A percentile compares a stretch with the other conserved stretches of the same genome.
Evolutionary conservation across 2,797 vertebrate genomes (phyloP).

Genomic region (Sternarchorhynchus goeldii): DNA sequence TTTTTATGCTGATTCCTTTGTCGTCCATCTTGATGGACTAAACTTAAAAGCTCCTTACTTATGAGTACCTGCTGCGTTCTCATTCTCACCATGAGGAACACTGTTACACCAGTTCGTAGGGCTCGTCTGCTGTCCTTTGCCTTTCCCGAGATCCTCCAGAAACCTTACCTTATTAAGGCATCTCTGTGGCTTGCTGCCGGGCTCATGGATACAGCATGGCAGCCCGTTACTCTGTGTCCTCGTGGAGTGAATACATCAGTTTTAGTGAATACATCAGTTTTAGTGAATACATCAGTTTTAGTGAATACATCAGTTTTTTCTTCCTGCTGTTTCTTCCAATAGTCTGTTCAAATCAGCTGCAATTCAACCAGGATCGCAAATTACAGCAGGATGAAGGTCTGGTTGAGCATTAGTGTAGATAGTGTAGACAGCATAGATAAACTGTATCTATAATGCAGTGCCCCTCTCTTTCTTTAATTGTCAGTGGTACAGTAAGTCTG

Average conservation of each 20-base stretch:
- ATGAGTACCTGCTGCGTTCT: neutral
- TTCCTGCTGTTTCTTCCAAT: neutral
- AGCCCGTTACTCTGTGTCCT: neutral
- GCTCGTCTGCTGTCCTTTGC: neutral
- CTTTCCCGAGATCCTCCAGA: neutral
- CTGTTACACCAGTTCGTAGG: constrained; percentile 16
- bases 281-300: neutral
- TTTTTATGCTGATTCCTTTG: neutral
- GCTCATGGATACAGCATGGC: neutral
- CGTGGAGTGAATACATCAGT: neutral
- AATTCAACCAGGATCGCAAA: neutral
- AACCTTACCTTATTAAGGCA: neutral
- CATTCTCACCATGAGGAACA: constrained; percentile 31
- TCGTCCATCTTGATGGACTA: neutral
- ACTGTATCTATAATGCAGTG: neutral
- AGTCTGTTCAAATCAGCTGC: neutral
- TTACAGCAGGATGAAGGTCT: neutral
- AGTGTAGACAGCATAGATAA: no score
- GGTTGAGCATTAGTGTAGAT: neutral
- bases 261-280: neutral
- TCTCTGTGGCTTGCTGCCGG: neutral
- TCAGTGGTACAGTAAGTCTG: constrained; percentile 14
- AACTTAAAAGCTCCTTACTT: constrained; percentile 32
- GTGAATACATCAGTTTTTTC: neutral
- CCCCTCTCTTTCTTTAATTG: constrained; percentile 2